Percentiles rank a stretch among this genome's conserved stretches.
Conservation (phyloP, 2,888 invertebrate genomes). For the Sphecodes monilicornis region DNA sequence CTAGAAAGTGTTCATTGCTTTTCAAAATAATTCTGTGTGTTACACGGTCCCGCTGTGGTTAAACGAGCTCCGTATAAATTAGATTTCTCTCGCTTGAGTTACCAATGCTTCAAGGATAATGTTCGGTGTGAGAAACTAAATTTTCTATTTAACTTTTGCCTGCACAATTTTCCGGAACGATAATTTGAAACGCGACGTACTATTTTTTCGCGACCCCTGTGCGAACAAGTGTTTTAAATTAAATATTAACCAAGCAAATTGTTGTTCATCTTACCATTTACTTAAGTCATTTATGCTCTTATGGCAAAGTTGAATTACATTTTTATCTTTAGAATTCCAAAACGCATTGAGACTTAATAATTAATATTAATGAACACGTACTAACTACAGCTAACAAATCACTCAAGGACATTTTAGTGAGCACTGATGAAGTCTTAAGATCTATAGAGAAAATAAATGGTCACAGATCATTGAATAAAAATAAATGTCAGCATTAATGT, state of each 20-base stretch:
- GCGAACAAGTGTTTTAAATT: not conserved
- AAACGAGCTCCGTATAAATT: constrained; percentile 9
- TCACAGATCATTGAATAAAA: not conserved
- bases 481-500: not conserved
- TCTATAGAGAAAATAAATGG: not conserved
- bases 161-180: not conserved
- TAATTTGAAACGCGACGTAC: not conserved
- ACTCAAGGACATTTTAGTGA: not conserved
- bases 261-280: not conserved
- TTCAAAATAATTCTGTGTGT: constrained; percentile 9
- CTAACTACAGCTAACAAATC: not conserved
- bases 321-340: not conserved
- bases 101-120: not conserved
- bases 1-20: constrained; percentile 16
- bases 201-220: too few species aligned
- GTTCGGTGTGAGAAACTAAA: not conserved
- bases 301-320: not conserved
- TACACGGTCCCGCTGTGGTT: not conserved
- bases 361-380: not conserved
- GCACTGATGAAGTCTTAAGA: not conserved
- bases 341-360: not conserved
- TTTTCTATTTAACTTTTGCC: not conserved
- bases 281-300: not conserved
- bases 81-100: constrained; percentile 18
- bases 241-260: not conserved